Evolutionary conservation across 2,888 invertebrate species (phyloP), one percentile per base, ranked within the genome.

Genomic region (Microplitis deprimator): DNA sequence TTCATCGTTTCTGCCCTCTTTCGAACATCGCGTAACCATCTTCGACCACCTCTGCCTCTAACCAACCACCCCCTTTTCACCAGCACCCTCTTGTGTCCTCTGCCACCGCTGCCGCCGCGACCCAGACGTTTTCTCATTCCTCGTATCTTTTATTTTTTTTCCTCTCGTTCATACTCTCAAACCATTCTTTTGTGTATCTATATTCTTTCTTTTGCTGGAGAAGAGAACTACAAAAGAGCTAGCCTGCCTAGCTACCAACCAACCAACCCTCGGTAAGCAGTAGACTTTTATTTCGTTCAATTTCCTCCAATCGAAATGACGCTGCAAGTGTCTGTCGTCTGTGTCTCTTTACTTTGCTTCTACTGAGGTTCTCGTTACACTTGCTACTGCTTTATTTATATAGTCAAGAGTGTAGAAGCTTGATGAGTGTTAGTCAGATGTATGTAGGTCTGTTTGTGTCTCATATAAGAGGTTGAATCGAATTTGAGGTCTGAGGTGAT

Each of bases 1-100:
- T 79, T 81, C 80, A 79, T 75, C 79, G 76, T 77, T 79, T 78
- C 79, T 78, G 78, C 79, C 80, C 70, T 77, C 62, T 70, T 73
- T 69, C 69, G 72, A 72, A 73, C 73, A 76, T 76, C 76, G 64
- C 75, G 70, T 71, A 76, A 50, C 50, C 50, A 50, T 50, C 50
- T 50, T 13, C 50, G 50, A 50, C 4, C 50, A 50, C 50, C 50
- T 50, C 50, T 50, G 50, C 10, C 13, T 50, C 50, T 76, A 72
- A 79, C 74, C 73, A 77, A 13, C 50, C 50, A 50, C 50, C 50
- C 76, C 75, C 41, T 71, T 70, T 40, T 64, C 64, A 8, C 65
- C 62, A 50, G 41, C 39, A 70, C 69, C 38, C 71, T 60, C 75
- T 68, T 75, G 65, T 50, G 50, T 50, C 50, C 50, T 50, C 50